These are phyloP conservation scores for Nothocercus nigrocapillus DNA, from an alignment of 2,113 vertebrate species.

Conservation along the genomic window DNA sequence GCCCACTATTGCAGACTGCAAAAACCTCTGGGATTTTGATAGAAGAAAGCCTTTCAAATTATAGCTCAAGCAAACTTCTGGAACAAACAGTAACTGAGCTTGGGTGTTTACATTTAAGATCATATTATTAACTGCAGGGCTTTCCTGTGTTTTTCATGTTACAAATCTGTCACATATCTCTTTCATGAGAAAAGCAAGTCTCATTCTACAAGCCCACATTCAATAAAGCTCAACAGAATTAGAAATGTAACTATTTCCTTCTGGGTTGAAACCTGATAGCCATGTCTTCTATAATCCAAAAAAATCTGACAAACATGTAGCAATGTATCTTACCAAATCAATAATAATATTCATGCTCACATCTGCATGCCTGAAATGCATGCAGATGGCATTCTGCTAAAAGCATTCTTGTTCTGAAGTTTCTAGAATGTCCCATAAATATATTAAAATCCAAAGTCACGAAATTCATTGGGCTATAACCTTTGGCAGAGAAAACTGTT, in stretches of 20 bases:
- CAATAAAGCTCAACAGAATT: not conserved
- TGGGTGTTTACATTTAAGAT: not conserved
- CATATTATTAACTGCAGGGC: not conserved
- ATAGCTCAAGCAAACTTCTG: not conserved
- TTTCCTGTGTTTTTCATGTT: not conserved
- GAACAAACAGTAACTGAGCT: not conserved
- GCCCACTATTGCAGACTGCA: not conserved
- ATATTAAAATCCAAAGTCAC: not conserved
- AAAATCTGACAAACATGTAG: not conserved
- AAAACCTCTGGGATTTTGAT: constrained; percentile 10
- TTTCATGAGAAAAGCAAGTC: not conserved
- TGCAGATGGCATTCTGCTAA: not conserved
- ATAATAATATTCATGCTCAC: rapidly evolving
- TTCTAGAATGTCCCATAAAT: not conserved
- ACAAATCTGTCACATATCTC: not conserved
- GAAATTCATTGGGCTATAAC: not conserved
- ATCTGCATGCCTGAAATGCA: not conserved
- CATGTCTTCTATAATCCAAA: not conserved
- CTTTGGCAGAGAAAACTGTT: not conserved
- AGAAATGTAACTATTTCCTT: not conserved
- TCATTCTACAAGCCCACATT: not conserved
- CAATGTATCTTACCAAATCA: not conserved
- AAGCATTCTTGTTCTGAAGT: not conserved
- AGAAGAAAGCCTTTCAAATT: constrained; percentile 33
- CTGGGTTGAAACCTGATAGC: not conserved